phyloP scores from a whole-genome alignment of 2,888 invertebrate species.

The Drosophila siamana region DNA sequence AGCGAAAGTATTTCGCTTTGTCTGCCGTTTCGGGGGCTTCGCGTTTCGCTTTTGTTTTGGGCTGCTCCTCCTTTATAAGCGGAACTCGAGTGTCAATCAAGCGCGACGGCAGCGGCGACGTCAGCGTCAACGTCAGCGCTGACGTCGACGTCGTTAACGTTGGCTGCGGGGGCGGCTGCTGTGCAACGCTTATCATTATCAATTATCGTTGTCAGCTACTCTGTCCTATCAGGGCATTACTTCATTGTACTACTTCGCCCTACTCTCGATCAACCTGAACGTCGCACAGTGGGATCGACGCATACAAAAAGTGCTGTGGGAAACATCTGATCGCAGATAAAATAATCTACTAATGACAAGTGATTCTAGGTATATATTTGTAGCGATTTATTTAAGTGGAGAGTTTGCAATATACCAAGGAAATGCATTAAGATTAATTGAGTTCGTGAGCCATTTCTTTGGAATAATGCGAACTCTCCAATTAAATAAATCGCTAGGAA shows the following conservation, averaged over 20 bases:
- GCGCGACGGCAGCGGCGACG: conserved; percentile 44
- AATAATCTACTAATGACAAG: too few relatives aligned
- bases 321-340: too few relatives aligned
- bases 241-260: neutral
- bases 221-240: neutral
- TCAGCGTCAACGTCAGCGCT: conserved; percentile 23
- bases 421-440: too few relatives aligned
- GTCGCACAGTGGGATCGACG: neutral
- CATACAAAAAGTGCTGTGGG: too few relatives aligned
- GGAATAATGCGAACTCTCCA: too few relatives aligned
- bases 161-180: conserved; percentile 22
- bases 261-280: neutral
- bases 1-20: conserved; percentile 51
- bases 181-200: conserved; percentile 38
- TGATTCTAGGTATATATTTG: too few relatives aligned
- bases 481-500: too few relatives aligned
- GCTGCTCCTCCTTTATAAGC: conserved; percentile 30
- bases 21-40: conserved; percentile 18
- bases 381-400: too few relatives aligned
- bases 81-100: conserved; percentile 49
- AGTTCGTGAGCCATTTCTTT: too few relatives aligned
- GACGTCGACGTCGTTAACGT: conserved; percentile 9
- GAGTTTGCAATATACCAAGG: too few relatives aligned
- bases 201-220: conserved; percentile 38
- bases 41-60: conserved; percentile 40